Conservation (phyloP, 2,113 vertebrate species). For the Dipodomys ordii region DNA sequence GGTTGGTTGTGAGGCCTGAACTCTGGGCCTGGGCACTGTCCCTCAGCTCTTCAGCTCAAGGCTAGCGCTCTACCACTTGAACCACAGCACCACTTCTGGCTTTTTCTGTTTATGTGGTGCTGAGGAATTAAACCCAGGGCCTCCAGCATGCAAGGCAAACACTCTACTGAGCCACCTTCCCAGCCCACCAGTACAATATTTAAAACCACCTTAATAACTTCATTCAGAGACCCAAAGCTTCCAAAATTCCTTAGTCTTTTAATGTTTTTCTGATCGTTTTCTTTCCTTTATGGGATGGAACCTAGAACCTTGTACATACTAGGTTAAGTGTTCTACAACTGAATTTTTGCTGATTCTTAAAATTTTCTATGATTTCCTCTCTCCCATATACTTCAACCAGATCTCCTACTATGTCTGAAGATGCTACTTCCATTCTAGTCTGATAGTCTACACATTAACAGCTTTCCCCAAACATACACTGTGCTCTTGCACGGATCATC, state of each 20-base stretch:
- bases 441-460: not conserved
- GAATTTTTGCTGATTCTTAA: not conserved
- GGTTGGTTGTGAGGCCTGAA: no score
- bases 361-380: not conserved
- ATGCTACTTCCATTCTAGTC: not conserved
- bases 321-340: not conserved
- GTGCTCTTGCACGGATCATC: not conserved
- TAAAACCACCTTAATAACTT: not conserved
- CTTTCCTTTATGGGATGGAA: not conserved
- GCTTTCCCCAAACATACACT: not conserved
- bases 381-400: no score
- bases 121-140: no score
- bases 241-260: not conserved
- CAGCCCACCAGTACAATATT: not conserved
- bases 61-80: no score
- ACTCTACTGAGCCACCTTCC: no score
- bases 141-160: no score
- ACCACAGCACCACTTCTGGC: no score
- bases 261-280: not conserved
- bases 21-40: no score
- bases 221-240: not conserved
- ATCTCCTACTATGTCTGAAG: constrained; percentile 21
- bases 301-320: not conserved
- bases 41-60: no score
- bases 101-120: no score